Evolutionary conservation across 2,113 vertebrate genomes (phyloP).

Genomic region (Barbus barbus): DNA sequence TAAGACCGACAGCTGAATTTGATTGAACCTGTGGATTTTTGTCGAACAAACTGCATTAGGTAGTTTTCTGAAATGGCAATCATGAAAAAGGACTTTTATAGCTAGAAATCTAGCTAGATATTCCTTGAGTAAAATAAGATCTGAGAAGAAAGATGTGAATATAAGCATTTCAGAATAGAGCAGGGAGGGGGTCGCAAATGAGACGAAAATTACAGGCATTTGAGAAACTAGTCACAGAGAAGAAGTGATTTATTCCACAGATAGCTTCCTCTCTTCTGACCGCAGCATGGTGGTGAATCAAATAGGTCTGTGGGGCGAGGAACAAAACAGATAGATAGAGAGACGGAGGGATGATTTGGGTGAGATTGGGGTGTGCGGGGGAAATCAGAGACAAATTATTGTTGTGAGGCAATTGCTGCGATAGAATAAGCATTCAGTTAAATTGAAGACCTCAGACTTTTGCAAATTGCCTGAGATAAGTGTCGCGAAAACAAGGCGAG

Average conservation of each 20-base stretch:
- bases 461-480: slow-evolving; percentile 59
- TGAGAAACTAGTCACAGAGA: slow-evolving; percentile 57
- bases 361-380: background rate
- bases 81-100: too few species aligned
- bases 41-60: background rate
- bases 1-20: background rate
- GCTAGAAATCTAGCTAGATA: too few species aligned
- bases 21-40: background rate
- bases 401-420: slow-evolving; percentile 26
- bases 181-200: background rate
- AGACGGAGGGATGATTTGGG: slow-evolving; percentile 8
- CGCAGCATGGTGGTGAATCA: background rate
- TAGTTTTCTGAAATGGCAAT: background rate
- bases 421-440: slow-evolving; percentile 35
- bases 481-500: slow-evolving; percentile 45
- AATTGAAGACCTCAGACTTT: slow-evolving; percentile 48
- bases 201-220: slow-evolving; percentile 62
- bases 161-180: background rate
- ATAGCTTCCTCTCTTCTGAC: slow-evolving; percentile 4
- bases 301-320: background rate
- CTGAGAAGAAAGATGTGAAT: background rate
- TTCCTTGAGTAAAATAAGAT: background rate
- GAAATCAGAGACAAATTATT: slow-evolving; percentile 26
- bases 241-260: slow-evolving; percentile 32
- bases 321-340: slow-evolving; percentile 24